Evolutionary conservation across 2,113 vertebrate species (phyloP).

Genomic region (Eurystomus gularis): DNA sequence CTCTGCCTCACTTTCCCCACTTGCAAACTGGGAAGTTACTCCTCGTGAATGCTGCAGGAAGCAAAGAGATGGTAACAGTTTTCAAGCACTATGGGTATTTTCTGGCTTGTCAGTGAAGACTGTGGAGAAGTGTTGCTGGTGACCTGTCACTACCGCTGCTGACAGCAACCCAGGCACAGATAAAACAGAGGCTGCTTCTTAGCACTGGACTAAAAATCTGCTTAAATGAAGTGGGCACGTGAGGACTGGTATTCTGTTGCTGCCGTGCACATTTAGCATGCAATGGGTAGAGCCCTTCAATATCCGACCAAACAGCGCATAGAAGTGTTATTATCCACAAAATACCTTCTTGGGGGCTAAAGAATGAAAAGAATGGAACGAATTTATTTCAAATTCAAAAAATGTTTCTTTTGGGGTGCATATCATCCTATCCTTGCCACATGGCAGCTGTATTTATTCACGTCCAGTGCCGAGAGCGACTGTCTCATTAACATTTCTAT

Average conservation of each 20-base stretch:
- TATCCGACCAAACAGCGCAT: background rate
- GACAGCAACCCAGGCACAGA: background rate
- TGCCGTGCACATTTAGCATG: background rate
- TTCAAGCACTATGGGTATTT: background rate
- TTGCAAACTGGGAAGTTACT: background rate
- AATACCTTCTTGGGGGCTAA: conserved; percentile 38
- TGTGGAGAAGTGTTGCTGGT: background rate
- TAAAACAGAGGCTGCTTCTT: background rate
- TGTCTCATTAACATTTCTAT: background rate
- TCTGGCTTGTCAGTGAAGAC: background rate
- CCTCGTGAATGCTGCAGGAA: background rate
- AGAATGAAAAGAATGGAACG: conserved; percentile 48
- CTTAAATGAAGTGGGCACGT: background rate
- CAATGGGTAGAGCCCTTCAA: background rate
- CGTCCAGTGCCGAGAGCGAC: background rate
- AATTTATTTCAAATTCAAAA: background rate
- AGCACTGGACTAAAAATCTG: background rate
- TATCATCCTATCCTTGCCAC: background rate
- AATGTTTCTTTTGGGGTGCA: background rate
- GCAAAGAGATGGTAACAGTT: background rate
- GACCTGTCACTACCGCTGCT: background rate
- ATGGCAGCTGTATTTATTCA: background rate
- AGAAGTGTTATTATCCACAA: conserved; percentile 22
- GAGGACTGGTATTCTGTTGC: background rate
- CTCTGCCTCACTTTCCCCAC: background rate